Percentiles rank a stretch among this genome's conserved stretches.
Conservation (phyloP, 2,113 vertebrate species). For the Pachyramphus minor region DNA sequence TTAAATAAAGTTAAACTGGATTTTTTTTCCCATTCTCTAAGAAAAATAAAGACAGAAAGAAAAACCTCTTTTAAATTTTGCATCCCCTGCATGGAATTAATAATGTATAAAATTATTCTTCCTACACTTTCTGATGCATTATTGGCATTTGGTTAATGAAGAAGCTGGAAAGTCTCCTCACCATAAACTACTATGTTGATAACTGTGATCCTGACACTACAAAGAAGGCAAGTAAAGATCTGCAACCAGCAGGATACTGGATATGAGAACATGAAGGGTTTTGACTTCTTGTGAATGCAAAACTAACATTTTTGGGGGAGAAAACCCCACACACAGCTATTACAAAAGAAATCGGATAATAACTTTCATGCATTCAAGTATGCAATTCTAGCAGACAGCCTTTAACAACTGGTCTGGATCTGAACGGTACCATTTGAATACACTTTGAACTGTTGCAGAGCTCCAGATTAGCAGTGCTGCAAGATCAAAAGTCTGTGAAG, state of each 20-base stretch:
- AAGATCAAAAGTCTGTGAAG: constrained; percentile 44
- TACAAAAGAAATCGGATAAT: background rate
- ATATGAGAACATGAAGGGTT: background rate
- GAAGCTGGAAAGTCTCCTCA: background rate
- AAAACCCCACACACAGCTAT: background rate
- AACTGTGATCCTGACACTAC: background rate
- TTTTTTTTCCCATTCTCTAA: background rate
- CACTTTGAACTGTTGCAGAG: background rate
- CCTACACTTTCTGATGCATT: background rate
- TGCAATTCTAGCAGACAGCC: background rate
- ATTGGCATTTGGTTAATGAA: background rate
- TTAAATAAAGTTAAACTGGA: background rate
- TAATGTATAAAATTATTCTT: constrained; percentile 9
- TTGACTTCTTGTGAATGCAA: background rate
- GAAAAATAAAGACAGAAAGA: background rate
- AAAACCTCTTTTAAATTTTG: background rate
- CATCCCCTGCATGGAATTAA: background rate
- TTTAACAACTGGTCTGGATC: constrained; percentile 17
- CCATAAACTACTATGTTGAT: background rate
- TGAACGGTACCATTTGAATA: background rate
- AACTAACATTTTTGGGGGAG: background rate
- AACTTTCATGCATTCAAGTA: background rate
- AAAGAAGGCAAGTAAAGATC: background rate
- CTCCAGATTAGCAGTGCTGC: background rate
- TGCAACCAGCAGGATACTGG: background rate